A percentile compares a stretch with the other conserved stretches of the same genome.
Evolutionary conservation across 1,140 invertebrate species (phyloP).

Genomic region (Drosophila willistoni): DNA sequence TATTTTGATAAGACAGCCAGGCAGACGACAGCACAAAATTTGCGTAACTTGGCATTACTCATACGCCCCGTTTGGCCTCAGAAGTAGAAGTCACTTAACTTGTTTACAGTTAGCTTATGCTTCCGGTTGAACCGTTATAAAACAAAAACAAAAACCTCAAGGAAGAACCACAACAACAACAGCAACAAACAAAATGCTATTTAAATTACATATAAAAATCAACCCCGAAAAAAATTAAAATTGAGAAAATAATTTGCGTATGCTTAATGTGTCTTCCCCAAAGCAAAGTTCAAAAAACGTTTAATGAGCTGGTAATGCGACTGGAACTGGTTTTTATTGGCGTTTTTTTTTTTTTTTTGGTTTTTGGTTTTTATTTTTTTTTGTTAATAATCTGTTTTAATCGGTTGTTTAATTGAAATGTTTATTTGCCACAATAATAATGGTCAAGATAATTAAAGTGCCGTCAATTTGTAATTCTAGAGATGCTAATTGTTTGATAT

Average conservation of each 20-base stretch:
- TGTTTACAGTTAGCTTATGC: conserved; percentile 54
- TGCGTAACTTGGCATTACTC: conserved; percentile 70
- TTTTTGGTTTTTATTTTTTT: neutral
- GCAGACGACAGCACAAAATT: conserved; percentile 39
- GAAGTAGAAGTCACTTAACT: conserved; percentile 19
- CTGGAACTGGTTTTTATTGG: conserved; percentile 17
- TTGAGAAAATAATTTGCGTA: conserved; percentile 22
- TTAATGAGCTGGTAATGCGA: conserved; percentile 63
- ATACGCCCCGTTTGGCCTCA: conserved; percentile 49
- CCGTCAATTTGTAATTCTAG: conserved; percentile 8
- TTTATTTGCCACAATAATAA: conserved; percentile 27
- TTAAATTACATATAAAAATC: conserved; percentile 13
- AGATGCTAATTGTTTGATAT: conserved; percentile 8
- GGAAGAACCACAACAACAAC: neutral
- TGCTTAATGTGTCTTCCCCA: conserved; percentile 11
- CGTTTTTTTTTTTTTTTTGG: conserved; percentile 19
- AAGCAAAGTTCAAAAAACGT: conserved; percentile 60
- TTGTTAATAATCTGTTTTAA: conserved; percentile 34
- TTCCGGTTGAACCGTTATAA: conserved; percentile 56
- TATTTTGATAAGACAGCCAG: conserved; percentile 65
- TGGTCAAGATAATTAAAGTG: neutral
- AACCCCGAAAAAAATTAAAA: conserved; percentile 3
- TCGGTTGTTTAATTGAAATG: conserved; percentile 54
- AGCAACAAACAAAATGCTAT: neutral
- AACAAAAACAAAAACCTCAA: neutral